Evolutionary conservation across 92 coral and sea anemone species (phyloP).

Genomic region (Zoanthus sociatus): DNA sequence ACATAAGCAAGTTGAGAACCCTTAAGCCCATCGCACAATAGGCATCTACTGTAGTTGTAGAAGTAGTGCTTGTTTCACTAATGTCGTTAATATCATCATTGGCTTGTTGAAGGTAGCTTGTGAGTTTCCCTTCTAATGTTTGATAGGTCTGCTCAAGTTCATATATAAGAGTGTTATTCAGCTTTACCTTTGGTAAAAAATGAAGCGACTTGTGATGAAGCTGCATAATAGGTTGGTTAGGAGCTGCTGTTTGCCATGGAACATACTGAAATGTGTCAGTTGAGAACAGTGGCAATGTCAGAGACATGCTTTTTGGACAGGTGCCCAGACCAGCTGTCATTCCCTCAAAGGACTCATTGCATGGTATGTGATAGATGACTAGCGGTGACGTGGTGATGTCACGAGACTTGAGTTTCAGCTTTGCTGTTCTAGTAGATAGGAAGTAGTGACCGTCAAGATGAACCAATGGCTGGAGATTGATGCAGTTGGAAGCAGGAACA

Average conservation of each 20-base stretch:
- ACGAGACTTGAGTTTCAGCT: constrained; percentile 17
- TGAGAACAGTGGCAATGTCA: constrained; percentile 16
- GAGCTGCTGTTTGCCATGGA: constrained; percentile 24
- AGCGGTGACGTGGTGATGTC: constrained; percentile 13
- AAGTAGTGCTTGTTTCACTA: no score
- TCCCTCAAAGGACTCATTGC: constrained; percentile 36
- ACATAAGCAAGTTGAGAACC: no score
- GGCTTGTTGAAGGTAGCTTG: constrained; percentile 3
- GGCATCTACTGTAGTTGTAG: no score
- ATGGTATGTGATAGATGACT: constrained; percentile 18
- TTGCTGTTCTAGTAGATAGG: constrained; percentile 10
- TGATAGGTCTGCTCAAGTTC: constrained; percentile 40
- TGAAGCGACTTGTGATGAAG: constrained; percentile 21
- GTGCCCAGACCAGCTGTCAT: constrained; percentile 31
- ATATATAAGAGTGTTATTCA: constrained; percentile 11
- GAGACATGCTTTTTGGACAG: constrained; percentile 24
- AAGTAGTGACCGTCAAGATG: constrained; percentile 40
- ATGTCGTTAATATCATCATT: constrained; percentile 12
- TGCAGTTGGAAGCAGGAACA: no score
- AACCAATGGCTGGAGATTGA: constrained; percentile 36
- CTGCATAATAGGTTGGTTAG: neutral
- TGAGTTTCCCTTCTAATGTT: constrained; percentile 7
- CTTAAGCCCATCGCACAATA: no score
- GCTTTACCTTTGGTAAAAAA: constrained; percentile 15
- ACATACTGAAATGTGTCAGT: constrained; percentile 17